Evolutionary conservation across 1,140 invertebrate genomes (phyloP).

Genomic region (Araneus ventricosus): DNA sequence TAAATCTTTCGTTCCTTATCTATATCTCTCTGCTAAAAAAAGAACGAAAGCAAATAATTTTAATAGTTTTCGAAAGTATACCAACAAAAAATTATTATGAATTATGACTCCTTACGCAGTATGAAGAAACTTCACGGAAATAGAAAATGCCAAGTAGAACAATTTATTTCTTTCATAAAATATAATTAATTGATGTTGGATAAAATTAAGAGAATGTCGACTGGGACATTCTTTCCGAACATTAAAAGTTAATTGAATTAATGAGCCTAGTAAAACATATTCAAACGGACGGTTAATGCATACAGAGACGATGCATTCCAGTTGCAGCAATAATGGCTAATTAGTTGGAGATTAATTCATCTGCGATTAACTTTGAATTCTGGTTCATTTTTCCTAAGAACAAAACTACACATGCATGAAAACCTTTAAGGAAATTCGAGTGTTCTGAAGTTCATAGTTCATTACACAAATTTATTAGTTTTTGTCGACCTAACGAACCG

Average conservation of each 20-base stretch:
- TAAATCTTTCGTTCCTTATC: too few relatives aligned
- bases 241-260: conserved; percentile 8
- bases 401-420: conserved; percentile 1
- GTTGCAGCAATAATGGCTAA: not conserved
- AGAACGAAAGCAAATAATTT: too few relatives aligned
- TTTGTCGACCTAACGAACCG: not conserved
- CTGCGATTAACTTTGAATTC: not conserved
- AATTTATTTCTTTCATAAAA: not conserved
- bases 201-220: not conserved
- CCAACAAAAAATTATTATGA: too few relatives aligned
- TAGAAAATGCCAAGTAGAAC: too few relatives aligned
- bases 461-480: conserved; percentile 26
- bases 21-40: too few relatives aligned
- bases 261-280: not conserved
- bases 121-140: too few relatives aligned
- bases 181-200: not conserved
- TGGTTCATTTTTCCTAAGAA: not conserved
- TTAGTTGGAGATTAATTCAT: conserved; percentile 5
- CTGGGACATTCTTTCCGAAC: not conserved
- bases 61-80: too few relatives aligned
- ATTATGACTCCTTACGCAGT: too few relatives aligned
- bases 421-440: conserved; percentile 10
- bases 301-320: not conserved
- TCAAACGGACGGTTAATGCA: not conserved
- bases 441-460: conserved; percentile 5